Evolutionary conservation across 1,140 invertebrate species (phyloP), one percentile per base, ranked within the genome.

Genomic region (Phocides pigmalion): DNA sequence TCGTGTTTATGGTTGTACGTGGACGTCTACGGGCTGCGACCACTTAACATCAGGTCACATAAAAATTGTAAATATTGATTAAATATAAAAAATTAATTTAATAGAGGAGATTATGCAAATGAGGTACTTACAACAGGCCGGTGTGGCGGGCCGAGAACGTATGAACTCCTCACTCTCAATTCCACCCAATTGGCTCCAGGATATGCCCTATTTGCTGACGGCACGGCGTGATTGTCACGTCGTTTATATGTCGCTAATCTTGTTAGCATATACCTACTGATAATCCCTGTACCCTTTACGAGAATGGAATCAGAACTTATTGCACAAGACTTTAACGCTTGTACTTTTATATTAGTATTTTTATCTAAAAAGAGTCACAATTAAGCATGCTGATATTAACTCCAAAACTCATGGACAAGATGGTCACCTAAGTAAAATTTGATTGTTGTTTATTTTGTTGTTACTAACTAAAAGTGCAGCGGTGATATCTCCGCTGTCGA

Each of bases 141-240:
- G 42, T 17, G 64, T 66, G 70, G 59, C 62, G 62, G 32, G 58
- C 63, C 54, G 68, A 61, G 56, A 37, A 44, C 54, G 65, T 71
- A 70, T 79, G 78, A 76, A 66, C 71, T 49, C 39, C 59, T 56
- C 67, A 51, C 69, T 66, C 68, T 64, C 73, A 66, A 70, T 71
- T 59, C 65, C 47, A 66, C 58, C 65, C 83, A 88, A 88, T 88
- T 88, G 72, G 22, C 59, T 53, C 67, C 85, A 88, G 85, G 85
- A 88, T 88, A 81, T 86, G 50, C 46, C 76, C 77, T 64, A 77
- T 88, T 84, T 79, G 74, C 71, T 81, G 81, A 84, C 79, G 75
- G 75, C 75, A 81, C 72, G 35, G 66, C 53, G 35, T 65, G 68
- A 79, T 84, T 82, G 77, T 79, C 67, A 75, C 66, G 49, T 64